Evolutionary conservation across 1,140 invertebrate species (phyloP), one percentile per base, ranked within the genome.

Genomic region (Antheraea pernyi): DNA sequence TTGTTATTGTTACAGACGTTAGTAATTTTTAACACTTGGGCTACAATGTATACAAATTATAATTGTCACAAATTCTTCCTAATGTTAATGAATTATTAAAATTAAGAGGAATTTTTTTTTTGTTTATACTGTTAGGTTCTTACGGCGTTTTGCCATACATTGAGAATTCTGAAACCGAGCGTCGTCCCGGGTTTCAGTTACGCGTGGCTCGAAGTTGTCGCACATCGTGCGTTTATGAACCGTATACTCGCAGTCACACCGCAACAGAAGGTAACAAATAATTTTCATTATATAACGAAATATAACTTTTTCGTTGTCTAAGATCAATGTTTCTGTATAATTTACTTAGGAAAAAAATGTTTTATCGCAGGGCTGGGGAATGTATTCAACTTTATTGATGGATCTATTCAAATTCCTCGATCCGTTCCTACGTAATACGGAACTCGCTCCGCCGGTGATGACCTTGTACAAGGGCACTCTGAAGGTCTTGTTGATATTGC

Each of bases 151-250:
- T 98, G 97, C 85, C 98, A 99, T 91, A 98, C 97, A 0, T 93
- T 98, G 65, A 98, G 98, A 77, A 97, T 98, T 70, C 93, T 99
- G 63, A 94, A 97, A 69, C 99, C 99, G n/a, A 95, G 95, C n/a
- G 97, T 98, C 80, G 98, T 97, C 0, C 98, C 99, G 0, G 98
- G 98, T 0, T 99, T 99, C 92, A 97, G 98, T 63, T 99, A 98
- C 89, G 97, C 99, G 16, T 99, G 99, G 99, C 91, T 99, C 48
- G 99, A 99, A 91, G 94, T 99, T 19, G 96, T 99, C 13, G 98
- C 98, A 0, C 98, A 99, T 91, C 94, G 99, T 59, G 96, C 98
- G 0, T 99, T 99, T 88, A 97, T 99, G 74, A 98, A 98, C 16
- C 93, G 98, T 67, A 97, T 99, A 93, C 93, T 99, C 11, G 97